Evolutionary conservation across 2,113 vertebrate species (phyloP).

Genomic region (Mugil cephalus): DNA sequence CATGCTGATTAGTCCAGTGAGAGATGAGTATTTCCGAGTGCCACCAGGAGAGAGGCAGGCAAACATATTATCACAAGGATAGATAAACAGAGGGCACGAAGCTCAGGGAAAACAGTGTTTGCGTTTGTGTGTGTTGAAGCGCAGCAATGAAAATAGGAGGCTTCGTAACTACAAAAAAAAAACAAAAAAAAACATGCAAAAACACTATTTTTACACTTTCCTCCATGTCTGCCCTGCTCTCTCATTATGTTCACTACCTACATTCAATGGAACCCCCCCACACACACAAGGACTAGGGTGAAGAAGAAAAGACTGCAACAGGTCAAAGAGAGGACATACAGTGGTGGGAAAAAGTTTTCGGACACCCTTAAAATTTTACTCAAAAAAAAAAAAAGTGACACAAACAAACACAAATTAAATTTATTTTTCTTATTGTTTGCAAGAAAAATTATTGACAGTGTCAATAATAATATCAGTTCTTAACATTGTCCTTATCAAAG

Average conservation of each 20-base stretch:
- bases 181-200: conserved; percentile 30
- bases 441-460: too few relatives aligned
- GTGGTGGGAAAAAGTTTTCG: too few relatives aligned
- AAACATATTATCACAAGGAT: conserved; percentile 72
- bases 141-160: conserved; percentile 8
- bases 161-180: conserved; percentile 17
- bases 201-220: conserved; percentile 4
- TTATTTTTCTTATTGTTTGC: too few relatives aligned
- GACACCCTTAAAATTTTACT: too few relatives aligned
- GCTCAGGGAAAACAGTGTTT: conserved; percentile 39
- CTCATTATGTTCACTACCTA: conserved; percentile 5
- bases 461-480: too few relatives aligned
- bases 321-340: background rate
- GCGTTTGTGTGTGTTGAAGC: background rate
- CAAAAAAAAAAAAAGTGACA: too few relatives aligned
- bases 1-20: conserved; percentile 81
- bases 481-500: too few relatives aligned
- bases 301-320: conserved; percentile 17
- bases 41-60: conserved; percentile 67
- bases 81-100: conserved; percentile 68
- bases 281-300: background rate
- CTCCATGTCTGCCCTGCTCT: background rate
- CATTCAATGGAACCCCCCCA: conserved; percentile 14
- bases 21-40: conserved; percentile 76
- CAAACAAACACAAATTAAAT: too few relatives aligned